Base-by-base conservation (phyloP, 2,797 vertebrate genomes). In the Scyliorhinus canicula region DNA sequence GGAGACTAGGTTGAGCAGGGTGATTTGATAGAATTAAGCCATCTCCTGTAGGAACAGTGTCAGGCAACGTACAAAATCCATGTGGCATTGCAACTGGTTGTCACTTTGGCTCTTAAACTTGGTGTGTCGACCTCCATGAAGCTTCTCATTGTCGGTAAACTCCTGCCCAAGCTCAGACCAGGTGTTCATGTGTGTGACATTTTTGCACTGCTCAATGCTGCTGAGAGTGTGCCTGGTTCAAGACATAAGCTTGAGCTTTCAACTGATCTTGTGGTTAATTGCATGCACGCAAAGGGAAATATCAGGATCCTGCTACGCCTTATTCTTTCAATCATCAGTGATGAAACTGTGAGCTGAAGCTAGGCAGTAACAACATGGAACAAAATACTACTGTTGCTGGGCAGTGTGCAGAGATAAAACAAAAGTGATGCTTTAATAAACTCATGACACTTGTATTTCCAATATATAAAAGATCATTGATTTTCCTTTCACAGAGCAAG, bases 401-500 rank as follows among this genome's bases (percentile, higher is more conserved):
- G 57, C 57, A 63, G 57, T 63, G 35, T 63, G 6, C 7, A 91
- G n/a, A 63, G n/a, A 91, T 65, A 91, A 91, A 91, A 91, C n/a
- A 91, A 63, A 63, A 63, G 57, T n/a, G 88, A 91, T 91, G 60
- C n/a, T 44, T 63, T 40, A n/a, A 40, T 40, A 91, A n/a, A 65
- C 57, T 44, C n/a, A 40, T 40, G 40, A 44, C 35, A 91, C 88
- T 63, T 63, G n/a, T 91, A 82, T 82, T 82, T 82, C 77, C 77
- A 82, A 82, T 82, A 82, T 24, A 82, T 82, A 82, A 82, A 82
- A 82, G 40, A 35, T 7, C 55, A 91, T 91, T 40, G 60, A 63
- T 91, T 91, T 91, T 91, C 57, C 35, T 63, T 91, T 63, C 88
- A 91, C 88, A 63, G 60, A 24, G 57, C n/a, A 65, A 63, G 35